A percentile compares a stretch with the other conserved stretches of the same genome.
Evolutionary conservation across 2,888 invertebrate species (phyloP).

Genomic region (Sarcophaga variegata): DNA sequence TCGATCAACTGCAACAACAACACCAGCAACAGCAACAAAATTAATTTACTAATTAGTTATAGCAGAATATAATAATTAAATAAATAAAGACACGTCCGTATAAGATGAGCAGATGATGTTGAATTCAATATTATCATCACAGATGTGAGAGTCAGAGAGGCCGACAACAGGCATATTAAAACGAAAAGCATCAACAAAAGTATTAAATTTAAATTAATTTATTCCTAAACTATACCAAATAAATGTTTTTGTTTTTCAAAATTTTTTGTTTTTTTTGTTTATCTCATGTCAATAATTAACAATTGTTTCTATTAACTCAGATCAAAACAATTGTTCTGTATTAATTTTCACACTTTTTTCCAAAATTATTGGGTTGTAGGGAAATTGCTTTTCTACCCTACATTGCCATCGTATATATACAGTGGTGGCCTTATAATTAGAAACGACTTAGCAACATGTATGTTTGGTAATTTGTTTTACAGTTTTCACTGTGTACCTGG

Average conservation of each 20-base stretch:
- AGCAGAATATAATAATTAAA: conserved; percentile 26
- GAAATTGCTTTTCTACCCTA: background rate
- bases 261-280: background rate
- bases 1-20: background rate
- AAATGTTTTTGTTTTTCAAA: background rate
- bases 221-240: background rate
- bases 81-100: conserved; percentile 4
- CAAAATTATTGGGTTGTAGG: background rate
- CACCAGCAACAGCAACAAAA: background rate
- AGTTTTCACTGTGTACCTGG: too few species aligned
- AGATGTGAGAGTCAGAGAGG: background rate
- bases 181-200: background rate
- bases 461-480: too few species aligned
- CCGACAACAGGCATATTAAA: background rate
- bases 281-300: conserved; percentile 25
- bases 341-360: background rate
- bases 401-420: too few species aligned
- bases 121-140: background rate
- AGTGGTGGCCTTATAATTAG: too few species aligned
- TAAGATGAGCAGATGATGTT: background rate
- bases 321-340: conserved; percentile 4
- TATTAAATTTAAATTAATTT: conserved; percentile 38
- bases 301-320: background rate
- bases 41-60: conserved; percentile 36
- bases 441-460: too few species aligned